phyloP scores from a whole-genome alignment of 2,797 vertebrate genomes.

The Brachymystax lenok region DNA sequence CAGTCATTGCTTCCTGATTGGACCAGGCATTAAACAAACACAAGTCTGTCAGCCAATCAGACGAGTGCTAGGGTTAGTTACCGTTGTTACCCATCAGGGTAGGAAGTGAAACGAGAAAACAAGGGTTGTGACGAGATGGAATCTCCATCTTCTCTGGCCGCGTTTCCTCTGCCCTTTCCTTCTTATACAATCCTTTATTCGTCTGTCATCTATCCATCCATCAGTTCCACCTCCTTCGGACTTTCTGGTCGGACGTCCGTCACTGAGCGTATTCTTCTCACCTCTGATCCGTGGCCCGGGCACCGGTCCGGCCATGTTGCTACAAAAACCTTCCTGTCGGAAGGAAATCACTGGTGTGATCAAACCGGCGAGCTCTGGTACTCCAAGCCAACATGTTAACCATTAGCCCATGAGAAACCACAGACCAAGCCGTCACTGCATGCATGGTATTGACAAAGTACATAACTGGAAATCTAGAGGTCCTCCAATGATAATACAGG shows the following conservation, averaged over 20 bases:
- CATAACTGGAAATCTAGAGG: neutral
- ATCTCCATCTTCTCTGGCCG: slow-evolving; percentile 51
- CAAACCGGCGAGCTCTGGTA: neutral
- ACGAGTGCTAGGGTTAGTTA: slow-evolving; percentile 55
- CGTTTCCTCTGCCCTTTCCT: slow-evolving; percentile 72
- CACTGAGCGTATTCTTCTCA: slow-evolving; percentile 33
- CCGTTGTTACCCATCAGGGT: slow-evolving; percentile 79
- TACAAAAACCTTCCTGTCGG: neutral
- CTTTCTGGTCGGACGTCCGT: slow-evolving; percentile 37
- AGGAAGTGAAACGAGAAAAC: slow-evolving; percentile 80
- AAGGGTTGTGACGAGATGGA: slow-evolving; percentile 75
- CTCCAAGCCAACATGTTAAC: neutral
- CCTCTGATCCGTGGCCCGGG: neutral
- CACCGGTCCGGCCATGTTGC: neutral
- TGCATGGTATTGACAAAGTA: neutral
- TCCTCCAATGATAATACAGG: neutral
- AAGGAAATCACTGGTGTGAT: slow-evolving; percentile 4
- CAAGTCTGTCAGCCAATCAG: slow-evolving; percentile 64
- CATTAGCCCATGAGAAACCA: neutral
- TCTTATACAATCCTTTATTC: slow-evolving; percentile 64
- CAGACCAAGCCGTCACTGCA: no score
- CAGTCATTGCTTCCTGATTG: slow-evolving; percentile 83
- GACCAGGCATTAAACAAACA: slow-evolving; percentile 74
- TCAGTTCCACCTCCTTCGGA: slow-evolving; percentile 43
- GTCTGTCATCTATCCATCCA: slow-evolving; percentile 44